These are phyloP conservation scores for Heteropelma amictum DNA, from an alignment of 2,888 invertebrate genomes.

Conservation along the genomic window DNA sequence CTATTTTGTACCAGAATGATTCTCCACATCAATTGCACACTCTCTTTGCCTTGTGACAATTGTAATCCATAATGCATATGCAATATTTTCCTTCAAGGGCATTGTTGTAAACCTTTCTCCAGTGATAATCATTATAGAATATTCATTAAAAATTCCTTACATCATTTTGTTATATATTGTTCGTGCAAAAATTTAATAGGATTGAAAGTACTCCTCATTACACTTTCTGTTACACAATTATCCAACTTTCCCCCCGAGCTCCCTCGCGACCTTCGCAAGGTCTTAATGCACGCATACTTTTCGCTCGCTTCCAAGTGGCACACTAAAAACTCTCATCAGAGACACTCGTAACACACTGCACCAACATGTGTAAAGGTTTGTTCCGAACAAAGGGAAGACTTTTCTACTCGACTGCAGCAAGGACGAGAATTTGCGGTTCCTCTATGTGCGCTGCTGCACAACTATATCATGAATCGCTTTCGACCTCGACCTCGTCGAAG, in stretches of 20 bases:
- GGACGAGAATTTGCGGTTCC: neutral
- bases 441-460: constrained; percentile 6
- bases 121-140: neutral
- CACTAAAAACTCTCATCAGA: constrained; percentile 43
- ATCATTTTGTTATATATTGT: neutral
- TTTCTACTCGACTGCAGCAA: constrained; percentile 16
- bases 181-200: neutral
- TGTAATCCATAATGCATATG: no score
- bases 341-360: constrained; percentile 32
- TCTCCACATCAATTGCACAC: no score
- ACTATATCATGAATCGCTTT: constrained; percentile 42
- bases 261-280: neutral
- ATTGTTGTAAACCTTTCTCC: no score
- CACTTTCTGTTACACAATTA: constrained; percentile 29
- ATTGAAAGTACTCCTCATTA: neutral
- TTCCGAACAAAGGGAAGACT: constrained; percentile 35
- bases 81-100: no score
- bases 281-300: constrained; percentile 4
- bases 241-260: constrained; percentile 15
- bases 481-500: constrained; percentile 60
- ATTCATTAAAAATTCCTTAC: neutral
- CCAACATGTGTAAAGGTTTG: constrained; percentile 43
- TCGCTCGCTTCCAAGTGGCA: neutral
- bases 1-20: no score
- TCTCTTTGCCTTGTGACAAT: no score